Conservation (phyloP, 2,113 vertebrate genomes). For the Formicarius rufipectus region DNA sequence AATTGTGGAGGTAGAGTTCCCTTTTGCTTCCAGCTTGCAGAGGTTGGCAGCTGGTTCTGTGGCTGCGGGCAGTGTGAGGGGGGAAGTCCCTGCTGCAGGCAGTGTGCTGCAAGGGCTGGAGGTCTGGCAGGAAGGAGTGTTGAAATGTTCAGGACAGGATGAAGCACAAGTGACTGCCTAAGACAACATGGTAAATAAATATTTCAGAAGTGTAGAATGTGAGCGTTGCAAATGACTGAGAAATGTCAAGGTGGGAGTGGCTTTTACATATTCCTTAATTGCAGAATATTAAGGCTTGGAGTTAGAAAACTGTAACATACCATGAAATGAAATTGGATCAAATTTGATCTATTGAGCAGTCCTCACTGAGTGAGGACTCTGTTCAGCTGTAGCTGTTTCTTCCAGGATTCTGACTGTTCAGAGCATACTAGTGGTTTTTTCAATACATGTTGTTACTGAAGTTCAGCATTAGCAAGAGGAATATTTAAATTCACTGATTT, state of each 20-base stretch:
- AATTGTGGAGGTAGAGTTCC: background rate
- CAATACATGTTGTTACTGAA: background rate
- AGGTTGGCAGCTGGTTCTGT: background rate
- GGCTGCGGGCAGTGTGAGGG: background rate
- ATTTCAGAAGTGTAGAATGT: background rate
- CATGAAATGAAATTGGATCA: background rate
- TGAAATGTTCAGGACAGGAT: background rate
- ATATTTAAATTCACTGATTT: background rate
- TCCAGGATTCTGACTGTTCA: background rate
- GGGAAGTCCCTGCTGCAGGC: background rate
- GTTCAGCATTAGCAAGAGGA: background rate
- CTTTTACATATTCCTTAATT: background rate
- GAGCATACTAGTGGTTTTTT: background rate
- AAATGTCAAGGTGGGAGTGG: background rate
- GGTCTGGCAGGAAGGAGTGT: background rate
- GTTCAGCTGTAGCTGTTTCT: background rate
- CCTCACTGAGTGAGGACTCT: background rate
- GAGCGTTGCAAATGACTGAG: background rate
- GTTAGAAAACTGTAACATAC: background rate
- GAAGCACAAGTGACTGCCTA: background rate
- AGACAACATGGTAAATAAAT: background rate
- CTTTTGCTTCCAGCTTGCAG: accelerated
- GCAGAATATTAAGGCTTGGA: background rate
- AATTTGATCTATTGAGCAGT: background rate
- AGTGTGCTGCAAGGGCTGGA: accelerated